These are phyloP conservation scores for Kryptolebias marmoratus DNA, from an alignment of 2,113 vertebrate genomes.

Conservation along the genomic window DNA sequence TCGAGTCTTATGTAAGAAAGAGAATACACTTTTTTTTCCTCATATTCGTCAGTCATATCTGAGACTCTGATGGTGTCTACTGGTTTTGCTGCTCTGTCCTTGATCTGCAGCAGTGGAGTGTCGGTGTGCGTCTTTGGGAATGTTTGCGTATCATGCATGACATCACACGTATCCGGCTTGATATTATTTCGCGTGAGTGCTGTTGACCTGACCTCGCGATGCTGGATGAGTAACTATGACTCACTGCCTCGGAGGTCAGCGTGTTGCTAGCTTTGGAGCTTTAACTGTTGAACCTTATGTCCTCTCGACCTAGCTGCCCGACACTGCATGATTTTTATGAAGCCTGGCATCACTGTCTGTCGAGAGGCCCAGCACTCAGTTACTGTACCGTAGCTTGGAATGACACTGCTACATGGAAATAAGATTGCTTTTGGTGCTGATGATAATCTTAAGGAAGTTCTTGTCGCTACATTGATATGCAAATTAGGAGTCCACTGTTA, in stretches of 20 bases:
- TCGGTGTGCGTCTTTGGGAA: background rate
- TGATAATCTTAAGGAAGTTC: conserved; percentile 1
- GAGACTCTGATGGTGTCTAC: conserved; percentile 2
- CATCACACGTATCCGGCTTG: conserved; percentile 16
- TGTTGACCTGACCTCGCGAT: conserved; percentile 38
- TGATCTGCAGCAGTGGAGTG: conserved; percentile 7
- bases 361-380: background rate
- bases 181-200: conserved; percentile 7
- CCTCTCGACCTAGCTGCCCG: conserved; percentile 8
- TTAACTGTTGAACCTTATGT: conserved; percentile 22
- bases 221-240: conserved; percentile 43
- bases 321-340: conserved; percentile 2
- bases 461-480: conserved; percentile 13
- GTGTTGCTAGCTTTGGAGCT: conserved; percentile 32
- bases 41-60: background rate
- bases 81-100: conserved; percentile 9
- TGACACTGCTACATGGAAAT: background rate
- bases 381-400: background rate
- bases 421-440: background rate
- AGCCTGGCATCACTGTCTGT: background rate
- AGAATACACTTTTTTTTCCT: conserved; percentile 9
- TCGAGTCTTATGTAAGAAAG: conserved; percentile 45
- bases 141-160: conserved; percentile 23
- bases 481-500: too few species aligned
- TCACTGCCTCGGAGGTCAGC: conserved; percentile 37